Evolutionary conservation across 2,888 invertebrate genomes (phyloP).

Genomic region (Drosophila yooni): DNA sequence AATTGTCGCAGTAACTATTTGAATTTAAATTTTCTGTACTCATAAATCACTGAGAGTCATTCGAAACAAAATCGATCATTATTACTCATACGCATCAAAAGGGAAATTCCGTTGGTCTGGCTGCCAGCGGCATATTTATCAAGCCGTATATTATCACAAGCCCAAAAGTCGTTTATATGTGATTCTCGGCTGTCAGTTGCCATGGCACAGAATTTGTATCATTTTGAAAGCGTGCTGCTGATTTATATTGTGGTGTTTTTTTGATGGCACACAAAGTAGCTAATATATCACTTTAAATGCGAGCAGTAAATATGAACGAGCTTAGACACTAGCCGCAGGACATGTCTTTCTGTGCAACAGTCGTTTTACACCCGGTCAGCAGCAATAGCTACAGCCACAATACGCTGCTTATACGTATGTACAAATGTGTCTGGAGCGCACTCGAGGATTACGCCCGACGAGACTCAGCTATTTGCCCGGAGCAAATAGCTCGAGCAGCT

Average conservation of each 20-base stretch:
- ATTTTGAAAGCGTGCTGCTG: slow-evolving; percentile 33
- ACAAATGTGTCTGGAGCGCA: slow-evolving; percentile 24
- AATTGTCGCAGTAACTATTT: neutral
- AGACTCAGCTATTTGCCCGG: slow-evolving; percentile 29
- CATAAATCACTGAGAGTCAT: slow-evolving; percentile 15
- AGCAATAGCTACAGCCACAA: slow-evolving; percentile 14
- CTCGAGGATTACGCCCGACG: slow-evolving; percentile 48
- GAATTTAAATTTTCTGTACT: neutral
- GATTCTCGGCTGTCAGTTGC: slow-evolving; percentile 50
- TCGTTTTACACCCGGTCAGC: neutral
- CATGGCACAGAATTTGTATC: slow-evolving; percentile 24
- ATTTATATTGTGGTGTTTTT: slow-evolving; percentile 43
- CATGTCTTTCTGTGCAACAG: slow-evolving; percentile 6
- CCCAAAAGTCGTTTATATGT: slow-evolving; percentile 23
- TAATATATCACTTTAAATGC: slow-evolving; percentile 63
- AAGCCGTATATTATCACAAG: slow-evolving; percentile 20
- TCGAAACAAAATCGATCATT: slow-evolving; percentile 15
- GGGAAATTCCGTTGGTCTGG: slow-evolving; percentile 16
- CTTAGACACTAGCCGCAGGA: slow-evolving; percentile 25
- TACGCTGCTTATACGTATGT: slow-evolving; percentile 15
- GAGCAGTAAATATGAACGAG: slow-evolving; percentile 47
- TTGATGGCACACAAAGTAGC: slow-evolving; percentile 34
- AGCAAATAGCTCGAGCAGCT: slow-evolving; percentile 20
- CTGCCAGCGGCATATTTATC: slow-evolving; percentile 15
- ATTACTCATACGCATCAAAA: slow-evolving; percentile 32